A percentile compares a stretch with the other conserved stretches of the same genome.
phyloP scores from a whole-genome alignment of 2,113 vertebrate species.

The Pseudopipra pipra region DNA sequence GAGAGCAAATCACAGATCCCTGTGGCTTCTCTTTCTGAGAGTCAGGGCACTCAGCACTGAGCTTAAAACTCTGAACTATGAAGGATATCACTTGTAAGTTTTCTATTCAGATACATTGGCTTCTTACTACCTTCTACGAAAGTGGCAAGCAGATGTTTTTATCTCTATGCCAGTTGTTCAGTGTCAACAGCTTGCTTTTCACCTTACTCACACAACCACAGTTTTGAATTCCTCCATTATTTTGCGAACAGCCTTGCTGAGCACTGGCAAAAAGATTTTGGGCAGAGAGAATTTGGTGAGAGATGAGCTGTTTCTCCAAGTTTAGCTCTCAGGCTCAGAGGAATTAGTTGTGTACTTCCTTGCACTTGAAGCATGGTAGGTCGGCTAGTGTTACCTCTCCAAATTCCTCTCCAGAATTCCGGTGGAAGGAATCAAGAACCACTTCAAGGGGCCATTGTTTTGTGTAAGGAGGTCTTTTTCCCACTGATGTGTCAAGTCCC shows the following conservation, averaged over 20 bases:
- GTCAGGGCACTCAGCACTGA: neutral
- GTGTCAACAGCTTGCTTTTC: neutral
- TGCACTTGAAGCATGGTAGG: neutral
- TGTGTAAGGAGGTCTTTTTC: neutral
- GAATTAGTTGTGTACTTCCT: neutral
- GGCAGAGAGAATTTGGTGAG: neutral
- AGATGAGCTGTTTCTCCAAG: neutral
- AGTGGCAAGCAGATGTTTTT: neutral
- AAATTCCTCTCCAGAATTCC: neutral
- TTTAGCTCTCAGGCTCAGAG: neutral
- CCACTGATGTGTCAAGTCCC: neutral
- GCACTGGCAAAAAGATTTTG: neutral
- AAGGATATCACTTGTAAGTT: neutral
- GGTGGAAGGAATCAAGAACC: neutral
- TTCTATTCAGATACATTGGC: neutral
- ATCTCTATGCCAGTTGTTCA: neutral
- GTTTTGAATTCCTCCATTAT: neutral
- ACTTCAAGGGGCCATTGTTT: neutral
- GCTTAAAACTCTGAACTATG: neutral
- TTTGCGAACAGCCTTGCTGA: neutral
- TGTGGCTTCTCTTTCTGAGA: neutral
- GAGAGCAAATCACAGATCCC: neutral
- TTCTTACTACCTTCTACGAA: neutral
- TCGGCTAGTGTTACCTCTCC: neutral
- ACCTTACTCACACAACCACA: neutral